Evolutionary conservation across 2,113 vertebrate species (phyloP), one percentile per base, ranked within the genome.

Genomic region (Otocyon megalotis): DNA sequence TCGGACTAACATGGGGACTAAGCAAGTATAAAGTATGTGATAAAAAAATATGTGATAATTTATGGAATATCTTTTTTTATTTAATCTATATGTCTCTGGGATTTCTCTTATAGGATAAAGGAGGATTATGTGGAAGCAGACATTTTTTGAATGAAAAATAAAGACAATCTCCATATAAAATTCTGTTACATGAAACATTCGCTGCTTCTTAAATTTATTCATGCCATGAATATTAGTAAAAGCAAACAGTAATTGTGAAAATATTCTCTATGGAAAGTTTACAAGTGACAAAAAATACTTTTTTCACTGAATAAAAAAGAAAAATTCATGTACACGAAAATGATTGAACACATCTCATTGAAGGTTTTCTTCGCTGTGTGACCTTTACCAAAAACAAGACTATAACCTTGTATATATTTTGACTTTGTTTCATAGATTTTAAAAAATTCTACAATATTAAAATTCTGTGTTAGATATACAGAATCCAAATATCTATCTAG

Each of bases 351-450:
- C 13, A 53, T 84, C 37, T 74, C 54, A 62, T 14, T 92, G 37
- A 72, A 84, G 37, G 9, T 92, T 72, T 92, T 92, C 56, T 58
- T 83, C 15, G 60, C 67, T 93, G 14, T 62, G 35, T 53, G 43
- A 53, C 17, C 37, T 63, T 84, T 37, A 53, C 10, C 81, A 53
- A 84, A 92, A 76, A 30, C 58, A 60, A 62, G 37, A 62, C 43
- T 74, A 92, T n/a, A 90, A 76, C 74, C 48, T 65, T 90, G n/a
- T 65, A 79, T 79, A 65, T 90, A 54, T 7, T 37, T 90, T 79
- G 6, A 79, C 60, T 79, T 50, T 79, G 79, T 48, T 65, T 90
- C 30, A 30, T 65, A 65, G 62, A 3, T 8, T 65, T 63, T n/a
- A 50, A 50, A 63, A 50, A 26, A 60, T 48, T 58, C 22, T 60